Base-by-base conservation (phyloP, 2,797 vertebrate species). In the Enteromius fasciolatus region DNA sequence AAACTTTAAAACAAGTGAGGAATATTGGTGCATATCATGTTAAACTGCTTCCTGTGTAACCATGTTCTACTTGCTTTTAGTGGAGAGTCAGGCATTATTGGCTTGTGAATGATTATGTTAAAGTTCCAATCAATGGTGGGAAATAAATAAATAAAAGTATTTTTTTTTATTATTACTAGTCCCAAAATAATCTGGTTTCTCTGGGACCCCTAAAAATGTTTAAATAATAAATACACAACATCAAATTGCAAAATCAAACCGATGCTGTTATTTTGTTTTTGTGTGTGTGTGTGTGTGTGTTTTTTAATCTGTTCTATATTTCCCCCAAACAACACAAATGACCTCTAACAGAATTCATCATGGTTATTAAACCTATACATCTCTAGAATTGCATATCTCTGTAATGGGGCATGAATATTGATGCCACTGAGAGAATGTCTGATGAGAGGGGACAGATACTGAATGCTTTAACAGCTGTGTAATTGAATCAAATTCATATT, bases 361-460 rank as follows among this genome's bases (percentile, higher is more conserved):
- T 64, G 39, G 63, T 86, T 84, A 87, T 87, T 87, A 86, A 85
- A 86, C 66, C 82, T 70, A 63, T 68, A 86, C 68, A 85, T 86
- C 86, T 89, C 57, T 78, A 54, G 41, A 82, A 78, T 68, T 84
- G 82, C 72, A 44, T 73, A 75, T 66, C 75, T 73, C 73, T 76
- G 70, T 83, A 83, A 86, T 83, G 46, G 44, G 48, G 75, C 82
- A 85, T 89, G 86, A 85, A 89, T 89, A 87, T 87, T 89, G 84
- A 89, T 87, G 77, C 54, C 59, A 80, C 64, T 10, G 31, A 63
- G 50, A 33, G 79, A 86, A 84, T 74, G 76, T 83, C 77, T 84
- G 77, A 87, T 87, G 82, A 84, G 79, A 67, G 11, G 46, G 63
- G 78, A 66, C 72, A 33, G 52, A 64, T 69, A 48, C 41, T 14